These are phyloP conservation scores for Bagarius yarrelli DNA, from an alignment of 2,113 vertebrate genomes.

Conservation along the genomic window DNA sequence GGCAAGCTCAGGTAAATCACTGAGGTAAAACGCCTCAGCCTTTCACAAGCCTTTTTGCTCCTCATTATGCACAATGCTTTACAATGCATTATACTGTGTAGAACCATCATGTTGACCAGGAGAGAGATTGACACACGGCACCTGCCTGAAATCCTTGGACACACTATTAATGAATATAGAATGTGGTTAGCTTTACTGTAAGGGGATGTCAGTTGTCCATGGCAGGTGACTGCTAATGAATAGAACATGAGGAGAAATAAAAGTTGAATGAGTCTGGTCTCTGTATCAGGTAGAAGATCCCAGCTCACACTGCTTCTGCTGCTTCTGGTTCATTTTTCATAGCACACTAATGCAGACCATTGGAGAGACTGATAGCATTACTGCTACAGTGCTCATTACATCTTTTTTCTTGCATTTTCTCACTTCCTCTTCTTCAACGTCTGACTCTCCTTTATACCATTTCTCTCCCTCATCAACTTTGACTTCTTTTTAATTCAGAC, in stretches of 20 bases:
- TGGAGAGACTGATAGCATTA: conserved; percentile 47
- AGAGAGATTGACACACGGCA: neutral
- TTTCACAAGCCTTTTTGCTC: conserved; percentile 15
- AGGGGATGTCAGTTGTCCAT: conserved; percentile 43
- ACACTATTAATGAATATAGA: neutral
- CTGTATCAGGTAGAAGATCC: conserved; percentile 54
- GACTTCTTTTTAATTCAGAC: neutral
- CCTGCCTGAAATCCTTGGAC: neutral
- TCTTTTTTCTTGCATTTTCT: conserved; percentile 2
- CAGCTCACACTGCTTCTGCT: conserved; percentile 53
- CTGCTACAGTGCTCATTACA: conserved; percentile 16
- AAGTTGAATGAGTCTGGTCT: conserved; percentile 64
- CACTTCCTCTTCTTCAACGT: neutral
- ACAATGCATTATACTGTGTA: no score
- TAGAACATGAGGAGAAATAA: conserved; percentile 66
- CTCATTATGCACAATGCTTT: neutral
- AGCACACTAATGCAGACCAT: conserved; percentile 50
- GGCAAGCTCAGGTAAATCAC: neutral
- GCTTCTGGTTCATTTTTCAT: conserved; percentile 50
- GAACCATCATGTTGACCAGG: no score
- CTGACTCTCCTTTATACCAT: neutral
- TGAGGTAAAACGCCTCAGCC: neutral
- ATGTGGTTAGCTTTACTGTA: conserved; percentile 16
- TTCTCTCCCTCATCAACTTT: neutral
- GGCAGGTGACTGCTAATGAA: conserved; percentile 58